Evolutionary conservation across 2,113 vertebrate genomes (phyloP), one percentile per base, ranked within the genome.

Genomic region (Platycercus adscitus): DNA sequence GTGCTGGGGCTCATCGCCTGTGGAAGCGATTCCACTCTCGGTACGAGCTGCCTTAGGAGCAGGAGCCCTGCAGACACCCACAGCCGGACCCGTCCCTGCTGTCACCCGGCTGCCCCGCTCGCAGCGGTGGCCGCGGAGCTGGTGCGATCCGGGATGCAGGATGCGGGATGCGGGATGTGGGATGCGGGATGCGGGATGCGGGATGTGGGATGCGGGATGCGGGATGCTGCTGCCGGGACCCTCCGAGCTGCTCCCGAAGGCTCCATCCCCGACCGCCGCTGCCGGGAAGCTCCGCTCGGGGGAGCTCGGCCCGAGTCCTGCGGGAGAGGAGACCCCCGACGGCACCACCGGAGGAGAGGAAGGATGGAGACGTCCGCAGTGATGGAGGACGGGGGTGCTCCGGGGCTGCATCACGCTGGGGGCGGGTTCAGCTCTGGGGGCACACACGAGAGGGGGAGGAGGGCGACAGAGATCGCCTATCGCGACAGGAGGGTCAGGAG

Each of bases 11-110:
- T 14, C 70, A 16, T 2, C 20, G 28, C 33, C 68, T 98, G 31
- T 55, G 96, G 96, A 97, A 76, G 39, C 69, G 37, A 19, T 81
- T 93, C 82, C 16, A 33, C 5, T 25, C 72, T 0, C 68, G 2
- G 33, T 56, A 75, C 6, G 19, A 88, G 33, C 87, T 60, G 65
- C 11, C 39, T 29, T 39, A 68, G 58, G 18, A 23, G 28, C 0
- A 6, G 41, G 44, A 20, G 23, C 17, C 41, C 9, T 7, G 4
- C 7, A 20, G 35, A 3, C 2, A 6, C 17, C 10, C 26, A 0
- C 14, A 5, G 39, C 11, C 2, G 1, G 17, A 17, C 2, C 18
- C 1, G 15, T 25, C 61, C 58, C 43, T 5, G 60, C 47, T 29
- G 24, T 25, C 19, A 0, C 29, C 53, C 1, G 3, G 29, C 28